Percentiles rank a stretch among this genome's conserved stretches.
Evolutionary conservation across 2,797 vertebrate genomes (phyloP).

Genomic region (Danio albolineatus): DNA sequence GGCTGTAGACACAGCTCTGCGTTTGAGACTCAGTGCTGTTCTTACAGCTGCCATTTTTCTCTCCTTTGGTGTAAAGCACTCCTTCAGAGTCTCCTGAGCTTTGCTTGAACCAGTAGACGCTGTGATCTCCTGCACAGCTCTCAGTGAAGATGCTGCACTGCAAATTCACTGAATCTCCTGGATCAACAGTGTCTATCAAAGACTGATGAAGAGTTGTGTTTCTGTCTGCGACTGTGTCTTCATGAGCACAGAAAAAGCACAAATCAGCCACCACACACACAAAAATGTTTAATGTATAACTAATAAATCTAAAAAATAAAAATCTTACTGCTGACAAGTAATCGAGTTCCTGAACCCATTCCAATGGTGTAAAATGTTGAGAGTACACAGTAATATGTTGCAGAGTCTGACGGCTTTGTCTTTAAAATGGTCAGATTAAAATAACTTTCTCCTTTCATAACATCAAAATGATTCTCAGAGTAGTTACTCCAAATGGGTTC

Average conservation of each 20-base stretch:
- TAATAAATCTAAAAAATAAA: background rate
- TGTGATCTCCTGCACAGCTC: conserved; percentile 56
- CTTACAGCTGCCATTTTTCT: conserved; percentile 17
- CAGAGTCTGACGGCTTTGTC: background rate
- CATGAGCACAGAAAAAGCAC: background rate
- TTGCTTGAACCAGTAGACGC: conserved; percentile 57
- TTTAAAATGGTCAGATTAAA: conserved; percentile 15
- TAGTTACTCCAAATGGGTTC: background rate
- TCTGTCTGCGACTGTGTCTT: background rate
- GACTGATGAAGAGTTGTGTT: background rate
- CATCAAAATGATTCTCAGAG: background rate
- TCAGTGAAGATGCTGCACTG: conserved; percentile 62
- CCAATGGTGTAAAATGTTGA: background rate
- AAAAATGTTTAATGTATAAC: no score
- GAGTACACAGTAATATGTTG: background rate
- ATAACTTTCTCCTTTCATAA: background rate
- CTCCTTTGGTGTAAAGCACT: conserved; percentile 51
- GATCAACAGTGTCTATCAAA: conserved; percentile 42
- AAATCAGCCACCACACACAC: no score
- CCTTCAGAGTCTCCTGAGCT: conserved; percentile 49
- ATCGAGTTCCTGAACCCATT: conserved; percentile 16
- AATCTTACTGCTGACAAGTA: background rate
- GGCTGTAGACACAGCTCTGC: conserved; percentile 62
- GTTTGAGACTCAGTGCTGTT: conserved; percentile 3
- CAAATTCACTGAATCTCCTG: conserved; percentile 58